phyloP scores from a whole-genome alignment of 1,140 invertebrate genomes.

The Telenomus remus region DNA sequence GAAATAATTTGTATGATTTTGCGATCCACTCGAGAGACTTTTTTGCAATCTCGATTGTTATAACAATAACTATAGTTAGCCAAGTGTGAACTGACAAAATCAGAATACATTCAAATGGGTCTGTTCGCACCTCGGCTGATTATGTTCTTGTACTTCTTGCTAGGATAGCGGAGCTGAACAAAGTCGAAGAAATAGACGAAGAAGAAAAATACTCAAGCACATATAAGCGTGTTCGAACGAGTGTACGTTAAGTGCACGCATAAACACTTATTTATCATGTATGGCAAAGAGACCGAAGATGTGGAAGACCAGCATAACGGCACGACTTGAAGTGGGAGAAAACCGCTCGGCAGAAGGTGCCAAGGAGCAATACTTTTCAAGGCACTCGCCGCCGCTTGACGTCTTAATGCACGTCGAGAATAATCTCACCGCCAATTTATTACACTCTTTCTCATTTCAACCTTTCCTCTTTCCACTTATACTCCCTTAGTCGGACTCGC shows the following conservation, averaged over 20 bases:
- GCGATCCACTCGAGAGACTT: too few relatives aligned
- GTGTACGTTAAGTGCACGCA: slow-evolving; percentile 46
- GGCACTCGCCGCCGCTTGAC: slow-evolving; percentile 75
- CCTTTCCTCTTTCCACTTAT: slow-evolving; percentile 50
- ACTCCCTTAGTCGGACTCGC: slow-evolving; percentile 44
- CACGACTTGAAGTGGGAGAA: slow-evolving; percentile 39
- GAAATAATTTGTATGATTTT: too few relatives aligned
- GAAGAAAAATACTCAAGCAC: slow-evolving; percentile 8
- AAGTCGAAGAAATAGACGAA: slow-evolving; percentile 6
- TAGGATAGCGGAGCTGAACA: slow-evolving; percentile 26
- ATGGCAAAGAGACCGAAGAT: slow-evolving; percentile 49
- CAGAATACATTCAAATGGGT: slow-evolving; percentile 70
- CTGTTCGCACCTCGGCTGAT: slow-evolving; percentile 70
- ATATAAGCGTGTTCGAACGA: neutral
- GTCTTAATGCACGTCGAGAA: slow-evolving; percentile 77
- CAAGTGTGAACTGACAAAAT: slow-evolving; percentile 11
- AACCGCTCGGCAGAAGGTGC: slow-evolving; percentile 69
- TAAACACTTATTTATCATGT: slow-evolving; percentile 57
- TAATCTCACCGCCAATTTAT: slow-evolving; percentile 77
- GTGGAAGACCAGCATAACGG: slow-evolving; percentile 44
- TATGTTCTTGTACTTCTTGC: slow-evolving; percentile 52
- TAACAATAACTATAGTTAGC: too few relatives aligned
- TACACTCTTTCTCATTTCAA: slow-evolving; percentile 76
- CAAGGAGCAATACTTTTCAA: slow-evolving; percentile 75
- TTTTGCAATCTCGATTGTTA: too few relatives aligned